A percentile compares a stretch with the other conserved stretches of the same genome.
These are phyloP conservation scores for Denticeps clupeoides DNA, from an alignment of 2,797 vertebrate species.

Conservation along the genomic window DNA sequence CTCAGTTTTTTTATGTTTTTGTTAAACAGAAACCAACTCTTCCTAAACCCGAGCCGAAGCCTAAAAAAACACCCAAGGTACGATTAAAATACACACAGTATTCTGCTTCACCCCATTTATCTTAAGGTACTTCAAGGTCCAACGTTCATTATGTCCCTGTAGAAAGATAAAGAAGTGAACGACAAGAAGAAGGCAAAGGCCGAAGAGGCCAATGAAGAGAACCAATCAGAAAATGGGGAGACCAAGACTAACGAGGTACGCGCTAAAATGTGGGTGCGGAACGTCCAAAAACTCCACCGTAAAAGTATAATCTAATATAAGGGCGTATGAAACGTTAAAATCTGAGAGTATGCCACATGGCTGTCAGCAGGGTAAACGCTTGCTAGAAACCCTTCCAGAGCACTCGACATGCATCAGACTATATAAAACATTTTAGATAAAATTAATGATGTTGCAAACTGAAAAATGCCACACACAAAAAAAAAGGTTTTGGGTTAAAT, in stretches of 20 bases:
- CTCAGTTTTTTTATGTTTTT: conserved; percentile 3
- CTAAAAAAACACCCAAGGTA: conserved; percentile 68
- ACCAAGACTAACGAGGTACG: conserved; percentile 65
- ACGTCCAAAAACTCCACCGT: too few species aligned
- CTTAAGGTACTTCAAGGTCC: neutral
- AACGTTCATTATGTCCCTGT: conserved; percentile 6
- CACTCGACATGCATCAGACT: too few species aligned
- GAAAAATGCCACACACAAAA: too few species aligned
- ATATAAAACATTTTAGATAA: too few species aligned
- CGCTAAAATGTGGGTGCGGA: too few species aligned
- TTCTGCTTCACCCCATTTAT: neutral
- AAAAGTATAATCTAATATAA: too few species aligned
- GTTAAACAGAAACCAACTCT: conserved; percentile 55
- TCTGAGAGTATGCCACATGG: too few species aligned
- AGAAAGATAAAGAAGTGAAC: conserved; percentile 68
- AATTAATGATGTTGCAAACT: too few species aligned
- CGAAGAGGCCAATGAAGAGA: conserved; percentile 61
- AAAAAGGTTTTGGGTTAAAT: too few species aligned
- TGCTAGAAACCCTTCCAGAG: too few species aligned
- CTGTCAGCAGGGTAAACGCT: too few species aligned
- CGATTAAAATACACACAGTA: neutral
- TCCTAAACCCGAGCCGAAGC: conserved; percentile 59
- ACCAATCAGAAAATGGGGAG: conserved; percentile 70
- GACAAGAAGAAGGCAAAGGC: conserved; percentile 55
- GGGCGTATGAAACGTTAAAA: too few species aligned